Evolutionary conservation across 2,888 invertebrate genomes (phyloP).

Genomic region (Megastigmus dorsalis): DNA sequence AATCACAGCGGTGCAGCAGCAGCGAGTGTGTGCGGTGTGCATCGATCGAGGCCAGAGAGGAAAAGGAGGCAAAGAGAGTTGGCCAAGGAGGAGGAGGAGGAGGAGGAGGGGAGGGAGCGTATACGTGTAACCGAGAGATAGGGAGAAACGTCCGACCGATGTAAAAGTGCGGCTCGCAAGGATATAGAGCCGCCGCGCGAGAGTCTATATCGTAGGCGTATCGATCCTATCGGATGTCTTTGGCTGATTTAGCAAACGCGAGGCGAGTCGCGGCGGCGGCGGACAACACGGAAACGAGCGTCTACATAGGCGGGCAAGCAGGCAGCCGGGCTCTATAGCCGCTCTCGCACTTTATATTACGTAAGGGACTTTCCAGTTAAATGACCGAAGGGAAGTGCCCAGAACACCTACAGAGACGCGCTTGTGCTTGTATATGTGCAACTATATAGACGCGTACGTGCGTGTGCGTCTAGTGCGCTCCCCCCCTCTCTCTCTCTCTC

Average conservation of each 20-base stretch:
- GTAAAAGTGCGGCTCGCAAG: too few species aligned
- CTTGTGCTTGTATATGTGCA: too few species aligned
- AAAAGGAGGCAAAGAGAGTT: not conserved
- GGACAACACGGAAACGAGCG: slow-evolving; percentile 69
- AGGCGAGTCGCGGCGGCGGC: not conserved
- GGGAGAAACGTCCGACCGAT: too few species aligned
- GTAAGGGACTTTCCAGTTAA: slow-evolving; percentile 69
- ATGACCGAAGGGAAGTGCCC: slow-evolving; percentile 54
- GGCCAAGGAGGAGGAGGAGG: not conserved
- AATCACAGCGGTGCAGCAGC: not conserved
- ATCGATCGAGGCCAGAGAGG: too few species aligned
- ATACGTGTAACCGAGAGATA: not conserved
- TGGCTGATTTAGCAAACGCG: slow-evolving; percentile 37
- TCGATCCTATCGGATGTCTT: slow-evolving; percentile 43
- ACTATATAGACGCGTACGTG: not conserved
- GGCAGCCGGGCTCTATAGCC: slow-evolving; percentile 43
- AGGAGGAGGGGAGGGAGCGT: not conserved
- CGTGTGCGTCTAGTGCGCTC: not conserved
- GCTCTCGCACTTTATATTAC: slow-evolving; percentile 66
- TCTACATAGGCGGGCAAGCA: slow-evolving; percentile 61
- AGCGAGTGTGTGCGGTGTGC: too few species aligned
- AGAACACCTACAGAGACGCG: slow-evolving; percentile 50
- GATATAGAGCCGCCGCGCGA: too few species aligned
- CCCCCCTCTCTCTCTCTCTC: not conserved
- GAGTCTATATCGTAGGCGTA: too few species aligned